Percentiles rank a stretch among this genome's conserved stretches.
Evolutionary conservation across 1,140 invertebrate species (phyloP).

Genomic region (Solenopsis invicta): DNA sequence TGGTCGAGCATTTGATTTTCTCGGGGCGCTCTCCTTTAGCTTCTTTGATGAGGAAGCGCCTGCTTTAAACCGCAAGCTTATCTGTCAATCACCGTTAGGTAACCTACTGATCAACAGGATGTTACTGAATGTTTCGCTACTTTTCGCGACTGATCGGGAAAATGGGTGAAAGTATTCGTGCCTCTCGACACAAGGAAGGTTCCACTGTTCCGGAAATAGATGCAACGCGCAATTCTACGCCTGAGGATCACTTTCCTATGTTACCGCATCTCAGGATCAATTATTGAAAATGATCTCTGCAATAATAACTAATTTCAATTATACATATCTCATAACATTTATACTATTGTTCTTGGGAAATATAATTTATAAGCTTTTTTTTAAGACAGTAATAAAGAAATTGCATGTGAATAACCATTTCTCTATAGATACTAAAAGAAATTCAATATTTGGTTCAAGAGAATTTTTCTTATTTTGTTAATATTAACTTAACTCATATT

Average conservation of each 20-base stretch:
- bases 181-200: slow-evolving; percentile 68
- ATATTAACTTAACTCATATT: slow-evolving; percentile 20
- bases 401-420: not conserved
- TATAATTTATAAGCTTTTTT: not conserved
- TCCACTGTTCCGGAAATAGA: slow-evolving; percentile 74
- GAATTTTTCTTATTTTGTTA: not conserved
- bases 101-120: slow-evolving; percentile 66
- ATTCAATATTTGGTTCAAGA: not conserved
- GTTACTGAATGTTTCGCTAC: slow-evolving; percentile 11
- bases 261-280: slow-evolving; percentile 5
- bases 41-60: slow-evolving; percentile 28
- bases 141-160: slow-evolving; percentile 62
- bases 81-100: slow-evolving; percentile 79
- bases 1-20: slow-evolving; percentile 58
- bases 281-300: not conserved
- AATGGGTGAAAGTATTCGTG: slow-evolving; percentile 82
- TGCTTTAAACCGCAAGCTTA: slow-evolving; percentile 62
- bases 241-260: slow-evolving; percentile 78
- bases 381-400: not conserved
- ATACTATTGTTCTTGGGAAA: not conserved
- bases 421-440: not conserved
- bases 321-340: not conserved
- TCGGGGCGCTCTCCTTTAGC: slow-evolving; percentile 47
- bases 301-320: not conserved
- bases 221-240: slow-evolving; percentile 45